phyloP scores from a whole-genome alignment of 2,113 vertebrate genomes.

The Sebastes fasciatus region DNA sequence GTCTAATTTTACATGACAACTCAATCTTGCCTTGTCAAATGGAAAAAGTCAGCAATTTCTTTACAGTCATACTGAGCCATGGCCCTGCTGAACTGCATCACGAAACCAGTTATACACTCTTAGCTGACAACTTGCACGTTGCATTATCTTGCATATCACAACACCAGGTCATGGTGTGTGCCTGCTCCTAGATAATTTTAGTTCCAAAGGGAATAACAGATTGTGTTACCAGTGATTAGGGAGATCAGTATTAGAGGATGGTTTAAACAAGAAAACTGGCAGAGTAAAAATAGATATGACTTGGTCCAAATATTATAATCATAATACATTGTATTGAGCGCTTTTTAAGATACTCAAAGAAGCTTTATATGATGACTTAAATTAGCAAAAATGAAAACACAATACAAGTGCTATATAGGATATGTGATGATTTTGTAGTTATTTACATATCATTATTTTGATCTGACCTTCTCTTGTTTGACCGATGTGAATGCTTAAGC shows the following conservation, averaged over 20 bases:
- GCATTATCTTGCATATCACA: constrained; percentile 12
- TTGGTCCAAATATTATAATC: background rate
- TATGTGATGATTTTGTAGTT: background rate
- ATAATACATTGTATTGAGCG: background rate
- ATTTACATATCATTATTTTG: background rate
- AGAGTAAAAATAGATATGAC: background rate
- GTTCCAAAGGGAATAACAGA: constrained; percentile 24
- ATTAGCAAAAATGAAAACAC: background rate
- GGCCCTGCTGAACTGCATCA: background rate
- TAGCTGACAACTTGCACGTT: background rate
- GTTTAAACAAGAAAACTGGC: background rate
- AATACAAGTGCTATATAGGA: background rate
- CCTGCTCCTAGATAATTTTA: constrained; percentile 18
- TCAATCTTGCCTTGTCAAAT: constrained; percentile 15
- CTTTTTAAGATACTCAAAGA: background rate
- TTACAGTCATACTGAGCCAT: background rate
- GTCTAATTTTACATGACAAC: constrained; percentile 14
- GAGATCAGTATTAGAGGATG: constrained; percentile 5
- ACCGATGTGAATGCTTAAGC: background rate
- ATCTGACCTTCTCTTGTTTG: background rate
- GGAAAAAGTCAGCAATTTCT: background rate
- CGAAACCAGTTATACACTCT: background rate
- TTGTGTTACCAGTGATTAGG: constrained; percentile 7
- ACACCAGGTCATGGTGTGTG: constrained; percentile 2
- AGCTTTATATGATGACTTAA: background rate